phyloP scores from a whole-genome alignment of 2,113 vertebrate species.

The Hippocampus zosterae region DNA sequence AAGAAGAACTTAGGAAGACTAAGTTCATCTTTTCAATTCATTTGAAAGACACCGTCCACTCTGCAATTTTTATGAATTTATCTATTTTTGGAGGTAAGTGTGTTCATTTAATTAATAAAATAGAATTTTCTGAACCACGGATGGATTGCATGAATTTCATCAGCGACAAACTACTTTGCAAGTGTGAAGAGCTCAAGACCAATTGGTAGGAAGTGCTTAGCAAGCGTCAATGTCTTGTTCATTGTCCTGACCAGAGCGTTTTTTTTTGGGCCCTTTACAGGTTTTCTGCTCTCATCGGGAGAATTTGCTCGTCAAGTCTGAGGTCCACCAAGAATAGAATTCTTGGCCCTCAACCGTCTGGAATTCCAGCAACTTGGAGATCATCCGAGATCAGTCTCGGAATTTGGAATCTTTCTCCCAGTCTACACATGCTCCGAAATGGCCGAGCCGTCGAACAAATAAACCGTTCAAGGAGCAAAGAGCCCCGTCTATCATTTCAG shows the following conservation, averaged over 20 bases:
- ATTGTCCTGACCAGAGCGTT: background rate
- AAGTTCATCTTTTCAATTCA: too few relatives aligned
- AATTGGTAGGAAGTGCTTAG: background rate
- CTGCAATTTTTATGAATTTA: too few relatives aligned
- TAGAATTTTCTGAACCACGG: too few relatives aligned
- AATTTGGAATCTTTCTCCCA: slow-evolving; percentile 29
- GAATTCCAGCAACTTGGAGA: slow-evolving; percentile 28
- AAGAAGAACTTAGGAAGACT: too few relatives aligned
- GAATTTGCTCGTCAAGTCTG: slow-evolving; percentile 53
- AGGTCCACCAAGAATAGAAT: slow-evolving; percentile 51
- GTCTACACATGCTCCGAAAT: slow-evolving; percentile 54
- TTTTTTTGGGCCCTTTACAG: background rate
- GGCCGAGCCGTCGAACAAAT: slow-evolving; percentile 51
- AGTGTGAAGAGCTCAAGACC: too few relatives aligned
- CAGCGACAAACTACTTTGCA: too few relatives aligned
- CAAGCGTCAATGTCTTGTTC: background rate
- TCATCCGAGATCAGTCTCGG: slow-evolving; percentile 35
- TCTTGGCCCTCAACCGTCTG: slow-evolving; percentile 32
- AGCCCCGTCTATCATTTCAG: slow-evolving; percentile 31
- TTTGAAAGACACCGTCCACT: too few relatives aligned
- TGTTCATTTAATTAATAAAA: too few relatives aligned
- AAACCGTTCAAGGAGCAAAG: slow-evolving; percentile 42
- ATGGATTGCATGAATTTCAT: too few relatives aligned
- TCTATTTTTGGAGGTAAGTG: too few relatives aligned
- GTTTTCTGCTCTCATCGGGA: slow-evolving; percentile 34